These are phyloP conservation scores for Epistrophella euchroma DNA, from an alignment of 2,888 invertebrate genomes.

Conservation along the genomic window DNA sequence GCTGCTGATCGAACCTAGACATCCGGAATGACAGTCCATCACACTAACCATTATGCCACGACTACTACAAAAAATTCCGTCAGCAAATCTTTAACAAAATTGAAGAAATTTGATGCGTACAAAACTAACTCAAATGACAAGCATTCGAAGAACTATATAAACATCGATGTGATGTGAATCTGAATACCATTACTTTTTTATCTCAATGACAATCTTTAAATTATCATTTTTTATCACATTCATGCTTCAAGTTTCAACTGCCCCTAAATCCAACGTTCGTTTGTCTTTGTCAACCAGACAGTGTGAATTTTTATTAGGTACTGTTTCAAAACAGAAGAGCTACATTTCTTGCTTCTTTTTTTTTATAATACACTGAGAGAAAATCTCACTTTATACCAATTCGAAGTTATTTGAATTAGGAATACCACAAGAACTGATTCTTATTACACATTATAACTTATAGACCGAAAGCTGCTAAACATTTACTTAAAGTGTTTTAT, in stretches of 20 bases:
- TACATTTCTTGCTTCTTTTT: neutral
- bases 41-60: too few relatives aligned
- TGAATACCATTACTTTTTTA: neutral
- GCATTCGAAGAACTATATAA: neutral
- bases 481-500: too few relatives aligned
- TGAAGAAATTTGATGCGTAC: too few relatives aligned
- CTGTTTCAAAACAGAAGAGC: conserved; percentile 27
- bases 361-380: neutral
- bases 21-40: too few relatives aligned
- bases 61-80: too few relatives aligned
- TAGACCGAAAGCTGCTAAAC: too few relatives aligned
- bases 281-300: conserved; percentile 25
- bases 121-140: neutral
- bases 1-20: too few relatives aligned
- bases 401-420: too few relatives aligned
- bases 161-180: conserved; percentile 7
- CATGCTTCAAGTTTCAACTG: neutral
- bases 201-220: conserved; percentile 10
- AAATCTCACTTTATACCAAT: neutral
- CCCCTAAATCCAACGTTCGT: conserved; percentile 1
- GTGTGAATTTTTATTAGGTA: conserved; percentile 48
- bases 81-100: too few relatives aligned
- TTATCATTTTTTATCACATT: conserved; percentile 3
- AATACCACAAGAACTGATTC: too few relatives aligned
- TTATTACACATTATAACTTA: too few relatives aligned